Evolutionary conservation across 2,888 invertebrate species (phyloP).

Genomic region (Macaria liturata): DNA sequence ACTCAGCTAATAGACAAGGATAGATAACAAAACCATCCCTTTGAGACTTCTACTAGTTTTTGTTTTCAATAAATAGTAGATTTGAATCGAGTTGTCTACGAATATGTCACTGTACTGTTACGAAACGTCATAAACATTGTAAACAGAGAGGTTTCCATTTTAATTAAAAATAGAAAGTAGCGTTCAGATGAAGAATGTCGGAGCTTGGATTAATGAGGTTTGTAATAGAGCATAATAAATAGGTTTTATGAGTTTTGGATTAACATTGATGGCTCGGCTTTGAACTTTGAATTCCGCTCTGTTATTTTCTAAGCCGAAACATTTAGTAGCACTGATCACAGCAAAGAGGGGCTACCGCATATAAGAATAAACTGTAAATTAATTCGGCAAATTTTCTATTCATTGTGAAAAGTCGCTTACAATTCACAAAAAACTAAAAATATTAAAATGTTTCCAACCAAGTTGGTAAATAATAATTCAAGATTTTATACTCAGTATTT

Average conservation of each 20-base stretch:
- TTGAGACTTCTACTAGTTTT: slow-evolving; percentile 31
- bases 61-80: slow-evolving; percentile 29
- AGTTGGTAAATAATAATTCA: too few species aligned
- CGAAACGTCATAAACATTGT: slow-evolving; percentile 47
- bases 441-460: too few species aligned
- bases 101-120: slow-evolving; percentile 51
- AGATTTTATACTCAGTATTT: too few species aligned
- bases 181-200: slow-evolving; percentile 33
- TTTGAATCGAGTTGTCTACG: slow-evolving; percentile 34
- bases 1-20: slow-evolving; percentile 42
- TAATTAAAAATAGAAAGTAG: slow-evolving; percentile 41
- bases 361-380: too few species aligned
- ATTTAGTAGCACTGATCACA: too few species aligned
- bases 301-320: too few species aligned
- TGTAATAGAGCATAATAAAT: slow-evolving; percentile 35
- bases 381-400: too few species aligned
- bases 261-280: slow-evolving; percentile 29
- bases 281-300: slow-evolving; percentile 17
- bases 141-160: slow-evolving; percentile 35
- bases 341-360: too few species aligned
- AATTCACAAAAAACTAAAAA: too few species aligned
- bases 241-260: slow-evolving; percentile 34
- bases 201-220: slow-evolving; percentile 35
- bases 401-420: too few species aligned
- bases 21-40: slow-evolving; percentile 53